Conservation (phyloP, 1,140 invertebrate genomes). For the Oncopeltus fasciatus region DNA sequence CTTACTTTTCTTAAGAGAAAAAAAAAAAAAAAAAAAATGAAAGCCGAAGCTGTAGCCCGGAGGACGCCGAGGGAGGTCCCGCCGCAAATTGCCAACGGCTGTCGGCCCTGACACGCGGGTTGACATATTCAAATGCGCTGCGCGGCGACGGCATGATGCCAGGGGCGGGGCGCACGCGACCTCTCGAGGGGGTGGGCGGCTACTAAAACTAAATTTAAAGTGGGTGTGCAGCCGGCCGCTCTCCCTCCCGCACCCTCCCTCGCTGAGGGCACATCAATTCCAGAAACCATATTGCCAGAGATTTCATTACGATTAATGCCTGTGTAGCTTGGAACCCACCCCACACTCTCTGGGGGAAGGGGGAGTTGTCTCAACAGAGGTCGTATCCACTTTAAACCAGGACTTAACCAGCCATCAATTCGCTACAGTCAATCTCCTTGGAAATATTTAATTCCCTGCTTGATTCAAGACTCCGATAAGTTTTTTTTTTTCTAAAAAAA, state of each 20-base stretch:
- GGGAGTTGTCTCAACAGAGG: background rate
- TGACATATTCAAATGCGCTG: background rate
- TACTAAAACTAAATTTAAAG: background rate
- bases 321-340: background rate
- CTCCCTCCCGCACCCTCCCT: constrained; percentile 3
- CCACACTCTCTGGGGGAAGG: background rate
- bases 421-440: too few species aligned
- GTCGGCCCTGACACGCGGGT: background rate
- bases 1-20: too few species aligned
- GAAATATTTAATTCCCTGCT: too few species aligned
- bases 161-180: constrained; percentile 13
- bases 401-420: constrained; percentile 9
- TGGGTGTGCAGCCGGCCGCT: background rate
- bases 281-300: constrained; percentile 25
- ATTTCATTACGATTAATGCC: constrained; percentile 25
- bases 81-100: too few species aligned
- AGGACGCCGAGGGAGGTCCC: too few species aligned
- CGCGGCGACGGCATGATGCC: background rate
- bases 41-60: too few species aligned
- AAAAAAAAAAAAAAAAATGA: too few species aligned
- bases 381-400: background rate
- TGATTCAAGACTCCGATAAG: too few species aligned
- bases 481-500: too few species aligned
- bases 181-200: background rate
- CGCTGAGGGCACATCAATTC: constrained; percentile 21